Base-by-base conservation (phyloP, 1,140 invertebrate species). In the Drosophila bipectinata region DNA sequence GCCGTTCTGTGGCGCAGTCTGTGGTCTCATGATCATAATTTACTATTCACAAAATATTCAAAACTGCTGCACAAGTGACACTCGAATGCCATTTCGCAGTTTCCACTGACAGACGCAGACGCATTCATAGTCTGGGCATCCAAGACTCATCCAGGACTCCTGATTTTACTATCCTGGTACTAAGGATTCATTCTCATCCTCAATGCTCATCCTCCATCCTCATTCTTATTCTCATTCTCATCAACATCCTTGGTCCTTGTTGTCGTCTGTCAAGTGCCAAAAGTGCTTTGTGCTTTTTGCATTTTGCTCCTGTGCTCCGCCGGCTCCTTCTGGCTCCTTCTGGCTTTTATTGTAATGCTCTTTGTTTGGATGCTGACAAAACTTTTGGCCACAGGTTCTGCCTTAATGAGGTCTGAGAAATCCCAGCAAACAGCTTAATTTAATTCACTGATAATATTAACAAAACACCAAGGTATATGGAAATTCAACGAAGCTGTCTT, bases 41-140 rank as follows among this genome's bases (percentile, higher is more conserved):
- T 85, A 88, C 83, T 72, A 78, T 85, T 87, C 82, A 85, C 58
- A 85, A 87, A 87, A 85, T 87, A 85, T 85, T 85, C 82, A 85
- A 87, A 85, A 82, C 82, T 82, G 61, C 82, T 78, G 82, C 78
- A 87, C 82, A 85, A 85, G 82, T 85, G 82, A 85, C 82, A 85
- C 82, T 85, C 82, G 48, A 85, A 85, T 85, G 83, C 81, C 82
- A 72, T 85, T 85, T 85, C 60, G 78, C 81, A 85, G 82, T 81
- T 44, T 58, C 39, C 74, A 78, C 44, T 62, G 60, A 59, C 48
- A 66, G 51, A 55, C 30, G 30, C 37, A 74, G 52, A 26, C n/a
- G 15, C 56, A 47, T 34, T 47, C 57, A 39, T 26, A 58, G 57
- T 62, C 34, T 45, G 28, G 54, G 49, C n/a, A 21, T 58, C 8